A percentile compares a stretch with the other conserved stretches of the same genome.
These are phyloP conservation scores for Darevskia nairensis DNA, from an alignment of 2,797 vertebrate species.

Conservation along the genomic window DNA sequence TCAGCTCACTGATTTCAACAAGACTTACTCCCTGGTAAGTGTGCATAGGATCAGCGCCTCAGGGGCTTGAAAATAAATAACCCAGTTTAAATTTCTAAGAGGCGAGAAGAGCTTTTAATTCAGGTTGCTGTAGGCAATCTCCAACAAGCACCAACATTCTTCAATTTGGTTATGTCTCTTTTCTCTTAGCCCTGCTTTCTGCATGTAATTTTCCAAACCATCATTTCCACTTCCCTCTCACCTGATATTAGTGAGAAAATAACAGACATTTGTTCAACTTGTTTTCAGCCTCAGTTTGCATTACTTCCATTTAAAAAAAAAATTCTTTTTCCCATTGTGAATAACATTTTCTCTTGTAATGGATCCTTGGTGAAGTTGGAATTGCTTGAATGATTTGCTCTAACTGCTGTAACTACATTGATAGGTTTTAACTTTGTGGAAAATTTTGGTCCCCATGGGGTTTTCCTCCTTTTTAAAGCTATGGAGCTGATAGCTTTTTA, in stretches of 20 bases:
- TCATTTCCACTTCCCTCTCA: not conserved
- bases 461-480: not conserved
- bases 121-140: not conserved
- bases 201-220: slow-evolving; percentile 23
- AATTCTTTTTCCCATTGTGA: not conserved
- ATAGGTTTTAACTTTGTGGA: not conserved
- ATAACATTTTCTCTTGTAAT: slow-evolving; percentile 9
- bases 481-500: slow-evolving; percentile 19
- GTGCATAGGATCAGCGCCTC: not conserved
- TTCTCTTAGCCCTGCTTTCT: not conserved
- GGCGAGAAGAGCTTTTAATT: not conserved
- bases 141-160: slow-evolving; percentile 30
- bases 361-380: not conserved
- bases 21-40: not conserved
- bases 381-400: slow-evolving; percentile 8
- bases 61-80: not conserved
- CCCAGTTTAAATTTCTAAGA: slow-evolving; percentile 3
- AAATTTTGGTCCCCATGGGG: not conserved
- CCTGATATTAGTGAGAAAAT: slow-evolving; percentile 17
- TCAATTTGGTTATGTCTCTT: slow-evolving; percentile 35
- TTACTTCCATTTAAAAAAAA: not conserved
- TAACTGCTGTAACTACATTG: not conserved
- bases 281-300: not conserved
- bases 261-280: not conserved
- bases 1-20: too few species aligned